These are phyloP conservation scores for Danaus plexippus DNA, from an alignment of 1,140 invertebrate genomes.

Conservation along the genomic window DNA sequence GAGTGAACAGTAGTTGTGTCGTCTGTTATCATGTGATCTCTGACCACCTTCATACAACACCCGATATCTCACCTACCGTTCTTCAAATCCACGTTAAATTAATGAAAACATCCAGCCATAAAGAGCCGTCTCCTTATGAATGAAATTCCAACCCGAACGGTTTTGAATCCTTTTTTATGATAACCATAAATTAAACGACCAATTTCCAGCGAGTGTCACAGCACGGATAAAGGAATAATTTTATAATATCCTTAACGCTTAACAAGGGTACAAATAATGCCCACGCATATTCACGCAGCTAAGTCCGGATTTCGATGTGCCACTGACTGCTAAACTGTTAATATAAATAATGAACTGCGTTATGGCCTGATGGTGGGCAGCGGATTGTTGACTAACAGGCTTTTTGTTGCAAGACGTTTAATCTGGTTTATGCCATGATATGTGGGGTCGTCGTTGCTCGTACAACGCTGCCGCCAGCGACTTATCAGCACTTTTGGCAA, in stretches of 20 bases:
- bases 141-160: slow-evolving; percentile 69
- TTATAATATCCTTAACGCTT: slow-evolving; percentile 73
- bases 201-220: slow-evolving; percentile 69
- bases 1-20: slow-evolving; percentile 38
- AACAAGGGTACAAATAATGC: slow-evolving; percentile 72
- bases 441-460: slow-evolving; percentile 9
- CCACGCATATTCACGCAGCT: slow-evolving; percentile 67
- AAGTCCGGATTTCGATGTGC: slow-evolving; percentile 55
- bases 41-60: slow-evolving; percentile 29
- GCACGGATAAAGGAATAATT: slow-evolving; percentile 71
- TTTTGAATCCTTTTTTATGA: slow-evolving; percentile 70
- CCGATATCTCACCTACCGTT: slow-evolving; percentile 41
- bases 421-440: slow-evolving; percentile 29
- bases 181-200: slow-evolving; percentile 69
- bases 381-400: slow-evolving; percentile 58
- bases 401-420: slow-evolving; percentile 51
- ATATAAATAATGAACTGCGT: slow-evolving; percentile 72
- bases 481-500: slow-evolving; percentile 27
- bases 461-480: slow-evolving; percentile 20
- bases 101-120: slow-evolving; percentile 70
- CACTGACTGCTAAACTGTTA: slow-evolving; percentile 71
- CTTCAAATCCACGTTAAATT: slow-evolving; percentile 58
- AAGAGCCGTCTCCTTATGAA: slow-evolving; percentile 66
- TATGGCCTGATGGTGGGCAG: slow-evolving; percentile 37
- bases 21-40: slow-evolving; percentile 13